phyloP scores from a whole-genome alignment of 1,140 invertebrate species.

The Brachionus manjavacas region DNA sequence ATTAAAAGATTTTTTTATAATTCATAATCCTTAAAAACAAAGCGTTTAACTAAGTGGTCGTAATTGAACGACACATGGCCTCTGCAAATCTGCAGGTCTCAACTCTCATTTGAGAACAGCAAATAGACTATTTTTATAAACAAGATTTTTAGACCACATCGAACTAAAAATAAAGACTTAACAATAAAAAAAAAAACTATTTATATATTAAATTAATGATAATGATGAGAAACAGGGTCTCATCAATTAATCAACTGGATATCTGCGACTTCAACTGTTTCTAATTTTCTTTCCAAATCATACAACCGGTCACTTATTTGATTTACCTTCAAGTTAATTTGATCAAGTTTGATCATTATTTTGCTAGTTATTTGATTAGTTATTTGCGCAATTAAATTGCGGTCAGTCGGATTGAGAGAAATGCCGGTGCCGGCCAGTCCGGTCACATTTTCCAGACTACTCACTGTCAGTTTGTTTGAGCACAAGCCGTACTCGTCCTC shows the following conservation, averaged over 20 bases:
- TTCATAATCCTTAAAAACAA: background rate
- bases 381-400: background rate
- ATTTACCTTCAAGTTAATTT: constrained; percentile 30
- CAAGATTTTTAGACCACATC: background rate
- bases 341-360: constrained; percentile 36
- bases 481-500: background rate
- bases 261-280: constrained; percentile 26
- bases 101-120: background rate
- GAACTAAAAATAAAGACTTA: background rate
- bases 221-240: background rate
- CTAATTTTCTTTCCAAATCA: constrained; percentile 33
- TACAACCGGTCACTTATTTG: constrained; percentile 36
- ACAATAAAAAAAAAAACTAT: background rate
- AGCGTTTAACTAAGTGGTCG: background rate
- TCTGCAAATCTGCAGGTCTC: background rate
- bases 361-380: constrained; percentile 33
- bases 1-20: background rate
- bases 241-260: constrained; percentile 26
- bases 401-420: background rate
- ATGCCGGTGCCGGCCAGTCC: background rate
- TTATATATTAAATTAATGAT: background rate
- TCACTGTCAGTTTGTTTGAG: background rate
- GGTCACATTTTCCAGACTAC: background rate
- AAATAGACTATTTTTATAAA: background rate
- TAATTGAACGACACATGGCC: background rate